phyloP scores from a whole-genome alignment of 2,113 vertebrate species.

The Jaculus jaculus region DNA sequence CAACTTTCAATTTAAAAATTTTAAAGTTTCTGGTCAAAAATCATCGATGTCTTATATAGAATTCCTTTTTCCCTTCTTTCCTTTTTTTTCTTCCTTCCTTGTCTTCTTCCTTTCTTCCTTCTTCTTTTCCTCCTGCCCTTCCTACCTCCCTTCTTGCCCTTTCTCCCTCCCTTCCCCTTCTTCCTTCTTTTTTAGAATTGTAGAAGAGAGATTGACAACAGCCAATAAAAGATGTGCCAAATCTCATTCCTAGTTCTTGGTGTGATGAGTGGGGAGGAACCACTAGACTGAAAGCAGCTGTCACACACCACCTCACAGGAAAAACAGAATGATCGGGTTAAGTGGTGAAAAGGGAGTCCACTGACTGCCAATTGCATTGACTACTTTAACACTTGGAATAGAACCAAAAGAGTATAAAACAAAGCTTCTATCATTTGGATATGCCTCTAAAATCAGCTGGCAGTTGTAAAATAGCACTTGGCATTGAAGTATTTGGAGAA shows the following conservation, averaged over 20 bases:
- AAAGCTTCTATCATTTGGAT: conserved; percentile 17
- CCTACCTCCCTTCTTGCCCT: not conserved
- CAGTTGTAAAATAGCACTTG: conserved; percentile 62
- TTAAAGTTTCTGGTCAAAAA: not conserved
- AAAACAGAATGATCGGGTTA: not conserved
- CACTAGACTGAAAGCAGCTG: not conserved
- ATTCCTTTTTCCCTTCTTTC: not conserved
- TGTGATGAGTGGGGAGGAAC: not conserved
- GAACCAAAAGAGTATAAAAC: conserved; percentile 15
- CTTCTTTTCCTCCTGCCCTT: too few species aligned
- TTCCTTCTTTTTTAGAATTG: not conserved
- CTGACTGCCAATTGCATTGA: conserved; percentile 9
- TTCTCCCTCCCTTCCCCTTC: not conserved
- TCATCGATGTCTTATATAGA: not conserved
- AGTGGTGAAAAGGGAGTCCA: not conserved
- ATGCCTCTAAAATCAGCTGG: conserved; percentile 10
- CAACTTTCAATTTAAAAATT: not conserved
- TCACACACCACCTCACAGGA: not conserved
- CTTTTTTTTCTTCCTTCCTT: not conserved
- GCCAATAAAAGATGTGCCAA: not conserved
- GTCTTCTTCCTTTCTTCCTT: not conserved
- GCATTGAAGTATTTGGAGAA: not conserved
- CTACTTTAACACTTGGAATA: conserved; percentile 47
- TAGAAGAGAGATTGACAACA: conserved; percentile 17
- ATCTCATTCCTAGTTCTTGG: not conserved